phyloP scores from a whole-genome alignment of 2,113 vertebrate species.

The Eulacestoma nigropectus region DNA sequence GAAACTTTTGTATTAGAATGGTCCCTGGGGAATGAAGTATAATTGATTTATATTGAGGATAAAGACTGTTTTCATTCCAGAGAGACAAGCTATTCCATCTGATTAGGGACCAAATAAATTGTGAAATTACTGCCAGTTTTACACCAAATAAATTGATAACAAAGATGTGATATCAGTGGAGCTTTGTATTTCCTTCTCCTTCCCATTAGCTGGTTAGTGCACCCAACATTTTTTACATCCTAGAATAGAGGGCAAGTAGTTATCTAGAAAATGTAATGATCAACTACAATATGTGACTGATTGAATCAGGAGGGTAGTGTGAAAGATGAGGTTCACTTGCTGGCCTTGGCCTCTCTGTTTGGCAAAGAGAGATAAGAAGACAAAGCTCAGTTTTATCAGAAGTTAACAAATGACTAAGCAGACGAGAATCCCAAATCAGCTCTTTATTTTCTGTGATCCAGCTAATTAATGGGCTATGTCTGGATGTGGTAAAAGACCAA shows the following conservation, averaged over 20 bases:
- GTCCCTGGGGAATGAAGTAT: neutral
- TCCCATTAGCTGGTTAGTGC: neutral
- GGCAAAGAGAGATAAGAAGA: constrained; percentile 41
- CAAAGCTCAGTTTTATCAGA: constrained; percentile 47
- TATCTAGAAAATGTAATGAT: constrained; percentile 52
- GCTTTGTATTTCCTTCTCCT: neutral
- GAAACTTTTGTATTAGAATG: neutral
- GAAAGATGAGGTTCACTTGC: constrained; percentile 59
- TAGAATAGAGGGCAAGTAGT: neutral
- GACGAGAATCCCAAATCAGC: neutral
- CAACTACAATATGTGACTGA: constrained; percentile 58
- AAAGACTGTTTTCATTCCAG: neutral
- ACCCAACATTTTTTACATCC: neutral
- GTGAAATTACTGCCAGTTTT: neutral
- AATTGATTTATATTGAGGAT: neutral
- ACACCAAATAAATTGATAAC: neutral
- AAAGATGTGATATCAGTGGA: neutral
- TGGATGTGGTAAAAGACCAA: neutral
- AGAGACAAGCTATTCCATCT: neutral
- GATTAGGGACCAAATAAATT: neutral
- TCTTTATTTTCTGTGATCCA: constrained; percentile 1
- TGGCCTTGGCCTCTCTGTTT: constrained; percentile 49
- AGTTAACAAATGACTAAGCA: constrained; percentile 39
- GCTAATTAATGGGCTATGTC: neutral
- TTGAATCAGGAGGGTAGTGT: constrained; percentile 26